Evolutionary conservation across 2,113 vertebrate species (phyloP).

Genomic region (Lutjanus erythropterus): DNA sequence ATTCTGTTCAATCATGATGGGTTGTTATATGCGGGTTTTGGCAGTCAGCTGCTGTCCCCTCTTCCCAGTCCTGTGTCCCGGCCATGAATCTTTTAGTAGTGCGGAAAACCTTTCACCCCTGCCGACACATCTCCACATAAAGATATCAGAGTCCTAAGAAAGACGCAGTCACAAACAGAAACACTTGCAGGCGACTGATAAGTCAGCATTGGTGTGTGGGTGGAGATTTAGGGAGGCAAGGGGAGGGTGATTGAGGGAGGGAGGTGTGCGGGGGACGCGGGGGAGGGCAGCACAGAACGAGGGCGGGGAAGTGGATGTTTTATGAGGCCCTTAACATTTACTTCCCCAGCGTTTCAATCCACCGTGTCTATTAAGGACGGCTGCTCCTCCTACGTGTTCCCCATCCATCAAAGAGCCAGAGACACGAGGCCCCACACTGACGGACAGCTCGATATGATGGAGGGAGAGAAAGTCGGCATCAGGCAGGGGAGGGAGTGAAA

Average conservation of each 20-base stretch:
- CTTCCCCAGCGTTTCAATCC: slow-evolving; percentile 85
- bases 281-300: slow-evolving; percentile 63
- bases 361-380: slow-evolving; percentile 85
- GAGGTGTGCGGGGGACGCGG: slow-evolving; percentile 60
- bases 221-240: slow-evolving; percentile 55
- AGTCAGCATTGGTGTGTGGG: slow-evolving; percentile 46
- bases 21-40: no score
- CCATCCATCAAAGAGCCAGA: slow-evolving; percentile 83
- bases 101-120: no score
- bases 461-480: slow-evolving; percentile 58
- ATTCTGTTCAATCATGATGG: no score
- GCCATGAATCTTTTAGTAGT: no score
- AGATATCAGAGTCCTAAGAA: slow-evolving; percentile 18
- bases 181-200: slow-evolving; percentile 48
- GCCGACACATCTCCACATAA: slow-evolving; percentile 1
- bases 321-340: slow-evolving; percentile 89
- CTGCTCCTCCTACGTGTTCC: slow-evolving; percentile 83
- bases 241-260: slow-evolving; percentile 51
- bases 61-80: no score
- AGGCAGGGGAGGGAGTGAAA: slow-evolving; percentile 36
- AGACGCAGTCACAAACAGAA: slow-evolving; percentile 40
- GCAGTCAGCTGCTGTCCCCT: no score
- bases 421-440: slow-evolving; percentile 65
- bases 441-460: slow-evolving; percentile 77
- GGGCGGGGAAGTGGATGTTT: slow-evolving; percentile 82